Evolutionary conservation across 2,797 vertebrate species (phyloP).

Genomic region (Coregonus sp.): DNA sequence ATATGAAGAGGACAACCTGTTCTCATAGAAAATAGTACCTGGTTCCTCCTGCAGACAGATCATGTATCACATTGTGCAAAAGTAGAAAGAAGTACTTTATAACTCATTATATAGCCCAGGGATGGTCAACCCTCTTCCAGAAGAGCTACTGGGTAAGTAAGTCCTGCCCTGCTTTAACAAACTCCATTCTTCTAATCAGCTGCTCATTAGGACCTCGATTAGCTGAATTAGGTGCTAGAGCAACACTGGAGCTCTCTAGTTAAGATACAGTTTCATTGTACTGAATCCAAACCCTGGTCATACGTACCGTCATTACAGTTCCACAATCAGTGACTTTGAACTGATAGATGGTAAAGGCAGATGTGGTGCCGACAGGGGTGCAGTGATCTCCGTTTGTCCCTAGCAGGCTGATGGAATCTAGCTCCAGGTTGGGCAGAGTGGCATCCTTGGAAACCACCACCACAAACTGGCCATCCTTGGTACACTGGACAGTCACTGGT

Average conservation of each 20-base stretch:
- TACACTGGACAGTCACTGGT: conserved; percentile 72
- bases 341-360: conserved; percentile 70
- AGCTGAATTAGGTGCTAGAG: no score
- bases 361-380: conserved; percentile 37
- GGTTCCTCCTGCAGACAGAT: conserved; percentile 63
- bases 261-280: neutral
- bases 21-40: conserved; percentile 71
- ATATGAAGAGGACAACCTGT: conserved; percentile 72
- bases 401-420: conserved; percentile 53
- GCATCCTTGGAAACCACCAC: conserved; percentile 66
- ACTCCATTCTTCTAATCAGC: neutral
- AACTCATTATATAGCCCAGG: neutral
- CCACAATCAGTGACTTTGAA: conserved; percentile 69
- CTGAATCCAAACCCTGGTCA: neutral
- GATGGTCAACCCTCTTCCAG: neutral
- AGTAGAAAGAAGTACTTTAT: neutral
- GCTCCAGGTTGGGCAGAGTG: conserved; percentile 61
- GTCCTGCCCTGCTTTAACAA: neutral
- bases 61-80: neutral
- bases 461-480: conserved; percentile 69
- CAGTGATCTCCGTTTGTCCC: conserved; percentile 40
- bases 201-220: neutral
- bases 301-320: conserved; percentile 43
- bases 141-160: neutral
- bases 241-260: no score